Percentiles rank a stretch among this genome's conserved stretches.
Conservation (phyloP, 1,140 invertebrate genomes). For the Melipona quadrifasciata region DNA sequence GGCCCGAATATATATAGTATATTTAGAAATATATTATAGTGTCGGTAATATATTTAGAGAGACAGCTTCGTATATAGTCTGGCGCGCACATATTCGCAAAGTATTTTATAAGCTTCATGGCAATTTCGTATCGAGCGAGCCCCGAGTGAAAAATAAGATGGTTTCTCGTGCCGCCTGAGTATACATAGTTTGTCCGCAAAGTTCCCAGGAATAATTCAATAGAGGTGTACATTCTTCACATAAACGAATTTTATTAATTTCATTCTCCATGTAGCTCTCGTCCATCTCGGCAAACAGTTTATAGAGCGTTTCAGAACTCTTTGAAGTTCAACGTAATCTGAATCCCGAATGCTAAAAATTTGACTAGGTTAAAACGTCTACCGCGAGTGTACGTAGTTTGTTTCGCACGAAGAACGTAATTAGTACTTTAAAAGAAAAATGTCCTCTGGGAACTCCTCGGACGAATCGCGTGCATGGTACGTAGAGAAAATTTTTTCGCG, state of each 20-base stretch:
- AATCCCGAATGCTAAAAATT: no score
- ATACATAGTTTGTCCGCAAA: background rate
- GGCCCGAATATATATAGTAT: background rate
- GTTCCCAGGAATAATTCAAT: background rate
- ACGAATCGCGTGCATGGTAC: no score
- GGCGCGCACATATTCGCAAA: conserved; percentile 13
- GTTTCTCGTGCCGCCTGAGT: background rate
- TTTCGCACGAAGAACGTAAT: no score
- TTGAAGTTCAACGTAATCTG: background rate
- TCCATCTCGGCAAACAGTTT: no score
- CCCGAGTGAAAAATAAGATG: conserved; percentile 6
- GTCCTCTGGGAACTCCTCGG: no score
- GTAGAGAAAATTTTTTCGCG: background rate
- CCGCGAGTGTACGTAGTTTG: no score
- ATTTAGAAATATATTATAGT: no score
- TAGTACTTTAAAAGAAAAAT: no score
- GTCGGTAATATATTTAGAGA: background rate
- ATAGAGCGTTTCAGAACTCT: background rate
- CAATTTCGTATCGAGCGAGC: background rate
- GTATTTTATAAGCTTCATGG: conserved; percentile 1
- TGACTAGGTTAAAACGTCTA: no score
- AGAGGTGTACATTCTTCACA: background rate
- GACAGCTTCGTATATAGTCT: no score
- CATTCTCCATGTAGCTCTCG: background rate
- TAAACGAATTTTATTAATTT: background rate